Conservation (phyloP, 2,113 vertebrate genomes). For the Leptobrachium leishanense region DNA sequence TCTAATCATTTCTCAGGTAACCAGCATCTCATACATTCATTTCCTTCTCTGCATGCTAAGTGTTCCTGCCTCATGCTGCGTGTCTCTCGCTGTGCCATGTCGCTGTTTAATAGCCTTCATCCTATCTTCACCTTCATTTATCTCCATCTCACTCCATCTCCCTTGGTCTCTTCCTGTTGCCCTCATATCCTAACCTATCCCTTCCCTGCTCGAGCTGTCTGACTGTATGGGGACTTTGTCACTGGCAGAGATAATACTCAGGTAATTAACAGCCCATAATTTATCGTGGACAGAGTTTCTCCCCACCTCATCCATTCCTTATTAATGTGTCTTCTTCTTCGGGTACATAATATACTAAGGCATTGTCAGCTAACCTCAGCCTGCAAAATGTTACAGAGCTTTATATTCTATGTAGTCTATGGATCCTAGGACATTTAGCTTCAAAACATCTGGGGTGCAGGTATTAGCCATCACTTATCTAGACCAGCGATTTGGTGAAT, state of each 20-base stretch:
- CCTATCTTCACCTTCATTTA: constrained; percentile 5
- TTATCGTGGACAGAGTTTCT: not conserved
- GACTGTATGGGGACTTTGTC: constrained; percentile 16
- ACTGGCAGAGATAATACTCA: constrained; percentile 16
- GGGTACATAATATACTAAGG: too few relatives aligned
- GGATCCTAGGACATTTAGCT: too few relatives aligned
- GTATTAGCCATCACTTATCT: too few relatives aligned
- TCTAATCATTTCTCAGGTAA: constrained; percentile 36
- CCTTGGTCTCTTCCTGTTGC: too few relatives aligned
- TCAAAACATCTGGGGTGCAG: too few relatives aligned
- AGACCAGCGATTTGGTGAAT: too few relatives aligned
- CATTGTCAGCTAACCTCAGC: too few relatives aligned
- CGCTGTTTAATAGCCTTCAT: constrained; percentile 15
- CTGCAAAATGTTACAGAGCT: too few relatives aligned
- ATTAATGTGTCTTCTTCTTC: too few relatives aligned
- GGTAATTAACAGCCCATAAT: constrained; percentile 21
- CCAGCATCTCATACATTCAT: constrained; percentile 9
- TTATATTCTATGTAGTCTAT: too few relatives aligned
- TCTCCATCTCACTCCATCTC: not conserved
- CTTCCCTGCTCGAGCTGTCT: constrained; percentile 8
- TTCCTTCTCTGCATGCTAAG: constrained; percentile 41
- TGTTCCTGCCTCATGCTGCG: constrained; percentile 26
- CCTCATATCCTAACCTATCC: not conserved
- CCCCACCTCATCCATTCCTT: not conserved
- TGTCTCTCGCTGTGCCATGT: not conserved